Conservation (phyloP, 2,888 invertebrate genomes). For the Drosophila parthenogenetica region DNA sequence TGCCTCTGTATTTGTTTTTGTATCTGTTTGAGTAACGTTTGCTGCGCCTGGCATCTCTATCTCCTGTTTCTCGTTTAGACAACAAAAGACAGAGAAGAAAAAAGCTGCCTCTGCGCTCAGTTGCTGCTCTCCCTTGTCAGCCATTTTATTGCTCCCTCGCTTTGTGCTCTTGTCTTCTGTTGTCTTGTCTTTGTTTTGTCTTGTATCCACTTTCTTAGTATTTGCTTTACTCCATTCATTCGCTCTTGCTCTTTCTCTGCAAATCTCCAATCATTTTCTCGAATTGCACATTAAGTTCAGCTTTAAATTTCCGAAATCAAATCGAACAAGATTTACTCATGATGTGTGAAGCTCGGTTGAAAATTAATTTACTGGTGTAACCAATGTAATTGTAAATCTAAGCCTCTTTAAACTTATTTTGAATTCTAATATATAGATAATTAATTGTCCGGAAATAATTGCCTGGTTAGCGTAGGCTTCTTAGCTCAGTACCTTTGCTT, state of each 20-base stretch:
- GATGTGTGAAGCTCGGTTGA: background rate
- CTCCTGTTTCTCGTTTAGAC: slow-evolving; percentile 54
- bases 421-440: too few species aligned
- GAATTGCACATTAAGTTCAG: slow-evolving; percentile 1
- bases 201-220: slow-evolving; percentile 52
- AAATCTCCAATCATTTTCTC: slow-evolving; percentile 32
- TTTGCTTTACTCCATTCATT: slow-evolving; percentile 37
- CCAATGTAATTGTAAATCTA: too few species aligned
- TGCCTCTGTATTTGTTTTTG: slow-evolving; percentile 18
- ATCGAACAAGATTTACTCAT: background rate
- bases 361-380: background rate
- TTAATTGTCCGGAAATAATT: too few species aligned
- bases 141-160: slow-evolving; percentile 69
- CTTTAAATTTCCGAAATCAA: background rate
- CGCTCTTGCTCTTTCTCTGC: slow-evolving; percentile 17
- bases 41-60: slow-evolving; percentile 59
- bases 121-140: slow-evolving; percentile 36
- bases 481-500: too few species aligned
- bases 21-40: slow-evolving; percentile 48
- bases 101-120: slow-evolving; percentile 57
- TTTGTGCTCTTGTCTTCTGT: slow-evolving; percentile 29
- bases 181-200: slow-evolving; percentile 36
- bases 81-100: slow-evolving; percentile 21
- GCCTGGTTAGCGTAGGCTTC: too few species aligned
- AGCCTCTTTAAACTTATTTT: too few species aligned